phyloP scores from a whole-genome alignment of 2,888 invertebrate genomes.

The Drosophila prolongata region DNA sequence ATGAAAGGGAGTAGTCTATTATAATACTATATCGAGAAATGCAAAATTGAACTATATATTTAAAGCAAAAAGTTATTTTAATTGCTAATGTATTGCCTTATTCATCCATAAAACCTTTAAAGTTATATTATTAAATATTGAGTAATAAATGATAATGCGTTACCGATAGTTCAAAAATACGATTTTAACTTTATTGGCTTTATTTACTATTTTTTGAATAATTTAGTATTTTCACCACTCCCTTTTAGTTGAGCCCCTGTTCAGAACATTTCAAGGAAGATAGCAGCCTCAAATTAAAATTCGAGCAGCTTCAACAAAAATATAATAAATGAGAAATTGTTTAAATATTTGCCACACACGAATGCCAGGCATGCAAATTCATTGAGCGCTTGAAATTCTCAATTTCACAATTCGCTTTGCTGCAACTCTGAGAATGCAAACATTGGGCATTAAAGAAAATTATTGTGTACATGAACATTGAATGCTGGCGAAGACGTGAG shows the following conservation, averaged over 20 bases:
- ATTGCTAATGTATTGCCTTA: too few species aligned
- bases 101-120: too few species aligned
- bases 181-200: too few species aligned
- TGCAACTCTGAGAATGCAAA: conserved; percentile 23
- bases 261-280: not conserved
- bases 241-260: not conserved
- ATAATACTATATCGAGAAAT: too few species aligned
- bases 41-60: too few species aligned
- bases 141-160: too few species aligned
- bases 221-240: too few species aligned
- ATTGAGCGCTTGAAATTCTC: conserved; percentile 33
- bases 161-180: too few species aligned
- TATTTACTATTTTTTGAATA: too few species aligned
- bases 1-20: too few species aligned
- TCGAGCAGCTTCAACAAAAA: conserved; percentile 29
- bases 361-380: conserved; percentile 47
- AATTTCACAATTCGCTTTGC: conserved; percentile 41
- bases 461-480: conserved; percentile 32
- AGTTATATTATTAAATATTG: too few species aligned
- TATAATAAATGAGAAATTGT: conserved; percentile 40
- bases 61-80: too few species aligned
- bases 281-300: conserved; percentile 19
- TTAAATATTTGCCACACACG: conserved; percentile 48
- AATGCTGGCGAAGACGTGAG: conserved; percentile 38
- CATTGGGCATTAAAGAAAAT: conserved; percentile 24